A percentile compares a stretch with the other conserved stretches of the same genome.
phyloP scores from a whole-genome alignment of 2,888 invertebrate species.

The Lepetodrilus schrolli region DNA sequence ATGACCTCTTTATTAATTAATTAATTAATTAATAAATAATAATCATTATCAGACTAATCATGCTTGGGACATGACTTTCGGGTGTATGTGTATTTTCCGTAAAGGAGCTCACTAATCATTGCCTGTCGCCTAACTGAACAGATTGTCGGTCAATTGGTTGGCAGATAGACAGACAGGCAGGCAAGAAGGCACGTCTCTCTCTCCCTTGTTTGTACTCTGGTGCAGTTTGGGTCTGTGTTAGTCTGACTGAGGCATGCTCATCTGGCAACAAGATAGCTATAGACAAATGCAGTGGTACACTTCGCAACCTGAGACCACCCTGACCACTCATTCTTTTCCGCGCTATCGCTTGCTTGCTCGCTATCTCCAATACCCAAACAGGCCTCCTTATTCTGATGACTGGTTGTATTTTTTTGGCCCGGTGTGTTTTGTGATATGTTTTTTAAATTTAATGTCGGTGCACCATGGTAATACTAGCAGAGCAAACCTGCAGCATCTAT shows the following conservation, averaged over 20 bases:
- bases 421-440: no score
- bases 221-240: constrained; percentile 26
- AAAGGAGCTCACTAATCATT: constrained; percentile 20
- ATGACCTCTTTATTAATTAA: neutral
- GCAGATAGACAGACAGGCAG: neutral
- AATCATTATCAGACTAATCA: constrained; percentile 19
- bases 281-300: constrained; percentile 9
- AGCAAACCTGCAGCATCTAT: no score
- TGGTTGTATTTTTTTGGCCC: no score
- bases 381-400: no score
- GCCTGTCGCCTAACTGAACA: constrained; percentile 16
- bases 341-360: no score
- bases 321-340: neutral
- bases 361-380: no score
- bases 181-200: neutral
- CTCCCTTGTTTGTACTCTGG: constrained; percentile 7
- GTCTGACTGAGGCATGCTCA: constrained; percentile 26
- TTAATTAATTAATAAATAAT: no score
- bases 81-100: neutral
- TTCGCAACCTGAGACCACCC: constrained; percentile 18
- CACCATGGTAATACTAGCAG: no score
- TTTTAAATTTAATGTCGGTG: no score
- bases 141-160: neutral
- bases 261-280: constrained; percentile 24
- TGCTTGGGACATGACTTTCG: constrained; percentile 4